phyloP scores from a whole-genome alignment of 2,888 invertebrate species.

The Sarcophaga carnaria region DNA sequence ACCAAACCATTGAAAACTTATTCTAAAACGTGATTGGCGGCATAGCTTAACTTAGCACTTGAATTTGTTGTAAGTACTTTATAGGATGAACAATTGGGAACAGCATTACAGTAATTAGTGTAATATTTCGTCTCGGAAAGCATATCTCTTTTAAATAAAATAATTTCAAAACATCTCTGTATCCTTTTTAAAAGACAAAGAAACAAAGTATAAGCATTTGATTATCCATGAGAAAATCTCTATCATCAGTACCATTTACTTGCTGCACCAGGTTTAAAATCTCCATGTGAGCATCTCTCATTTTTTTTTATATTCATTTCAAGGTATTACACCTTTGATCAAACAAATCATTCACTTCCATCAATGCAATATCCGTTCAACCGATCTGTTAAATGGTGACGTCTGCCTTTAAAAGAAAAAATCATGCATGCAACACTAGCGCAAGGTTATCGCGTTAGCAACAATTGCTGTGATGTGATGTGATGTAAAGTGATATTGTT shows the following conservation, averaged over 20 bases:
- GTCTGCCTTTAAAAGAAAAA: too few species aligned
- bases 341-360: conserved; percentile 57
- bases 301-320: conserved; percentile 3
- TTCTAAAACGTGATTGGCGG: too few species aligned
- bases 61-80: too few species aligned
- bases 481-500: conserved; percentile 26
- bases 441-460: neutral
- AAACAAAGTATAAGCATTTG: neutral
- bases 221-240: neutral
- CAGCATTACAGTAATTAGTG: too few species aligned
- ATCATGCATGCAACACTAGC: neutral
- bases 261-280: conserved; percentile 9
- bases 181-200: too few species aligned
- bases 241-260: too few species aligned
- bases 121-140: too few species aligned
- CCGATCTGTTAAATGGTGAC: neutral
- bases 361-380: neutral
- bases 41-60: too few species aligned
- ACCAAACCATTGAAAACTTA: too few species aligned
- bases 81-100: too few species aligned
- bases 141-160: neutral
- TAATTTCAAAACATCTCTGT: too few species aligned
- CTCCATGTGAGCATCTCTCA: conserved; percentile 54
- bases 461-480: neutral
- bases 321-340: conserved; percentile 68